phyloP scores from a whole-genome alignment of 1,140 invertebrate species.

The Euschistus heros region DNA sequence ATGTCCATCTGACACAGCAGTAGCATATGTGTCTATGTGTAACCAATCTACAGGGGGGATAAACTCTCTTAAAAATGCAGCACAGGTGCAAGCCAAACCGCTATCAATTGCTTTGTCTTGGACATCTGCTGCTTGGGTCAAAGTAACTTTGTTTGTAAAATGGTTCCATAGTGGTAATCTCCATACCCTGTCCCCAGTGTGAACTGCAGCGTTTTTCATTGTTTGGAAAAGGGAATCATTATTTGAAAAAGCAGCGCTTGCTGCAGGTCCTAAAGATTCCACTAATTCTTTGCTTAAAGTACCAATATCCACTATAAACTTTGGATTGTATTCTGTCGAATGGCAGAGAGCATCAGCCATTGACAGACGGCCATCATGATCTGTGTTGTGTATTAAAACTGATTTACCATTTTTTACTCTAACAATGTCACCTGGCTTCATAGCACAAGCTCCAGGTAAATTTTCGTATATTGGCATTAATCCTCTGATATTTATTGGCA shows the following conservation, averaged over 20 bases:
- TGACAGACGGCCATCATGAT: constrained; percentile 52
- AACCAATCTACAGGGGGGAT: constrained; percentile 43
- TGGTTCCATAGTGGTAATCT: constrained; percentile 51
- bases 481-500: constrained; percentile 47
- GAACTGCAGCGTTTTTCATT: constrained; percentile 40
- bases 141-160: constrained; percentile 41
- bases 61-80: constrained; percentile 49
- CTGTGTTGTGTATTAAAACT: constrained; percentile 53
- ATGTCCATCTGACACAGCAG: constrained; percentile 42
- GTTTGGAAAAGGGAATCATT: constrained; percentile 40
- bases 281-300: constrained; percentile 49
- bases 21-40: constrained; percentile 48
- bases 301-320: constrained; percentile 49
- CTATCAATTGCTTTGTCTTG: constrained; percentile 14
- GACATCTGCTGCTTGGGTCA: constrained; percentile 32
- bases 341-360: constrained; percentile 53
- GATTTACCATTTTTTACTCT: constrained; percentile 52
- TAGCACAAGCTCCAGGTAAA: constrained; percentile 48
- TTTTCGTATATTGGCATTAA: constrained; percentile 52
- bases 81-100: constrained; percentile 44
- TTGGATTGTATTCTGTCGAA: constrained; percentile 46
- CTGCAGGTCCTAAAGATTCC: constrained; percentile 43
- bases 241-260: constrained; percentile 47
- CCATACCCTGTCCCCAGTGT: constrained; percentile 54
- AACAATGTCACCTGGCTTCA: constrained; percentile 53